These are phyloP conservation scores for Oenanthe melanoleuca DNA, from an alignment of 2,113 vertebrate species.

Conservation along the genomic window DNA sequence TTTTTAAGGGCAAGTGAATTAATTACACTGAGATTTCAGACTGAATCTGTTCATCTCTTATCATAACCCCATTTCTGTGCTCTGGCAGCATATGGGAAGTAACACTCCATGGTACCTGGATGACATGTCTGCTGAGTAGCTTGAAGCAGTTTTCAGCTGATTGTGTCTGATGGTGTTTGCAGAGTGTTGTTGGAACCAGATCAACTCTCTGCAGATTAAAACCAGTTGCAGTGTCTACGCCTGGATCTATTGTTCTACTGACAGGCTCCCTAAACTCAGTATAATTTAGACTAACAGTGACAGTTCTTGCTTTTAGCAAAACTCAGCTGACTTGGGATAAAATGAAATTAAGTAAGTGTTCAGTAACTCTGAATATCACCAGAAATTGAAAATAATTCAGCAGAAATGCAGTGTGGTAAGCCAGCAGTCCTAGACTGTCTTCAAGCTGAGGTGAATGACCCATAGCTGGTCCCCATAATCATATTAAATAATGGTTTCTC, in stretches of 20 bases:
- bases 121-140: slow-evolving; percentile 58
- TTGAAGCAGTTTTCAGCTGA: slow-evolving; percentile 49
- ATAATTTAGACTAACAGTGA: slow-evolving; percentile 44
- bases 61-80: slow-evolving; percentile 46
- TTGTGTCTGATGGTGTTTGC: slow-evolving; percentile 57
- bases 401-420: background rate
- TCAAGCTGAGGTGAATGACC: background rate
- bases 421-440: background rate
- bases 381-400: background rate
- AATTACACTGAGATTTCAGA: slow-evolving; percentile 34
- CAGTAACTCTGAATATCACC: background rate
- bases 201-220: slow-evolving; percentile 61
- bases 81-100: slow-evolving; percentile 60
- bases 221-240: slow-evolving; percentile 6
- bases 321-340: background rate
- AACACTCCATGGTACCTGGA: slow-evolving; percentile 59
- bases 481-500: background rate
- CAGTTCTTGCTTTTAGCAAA: slow-evolving; percentile 55
- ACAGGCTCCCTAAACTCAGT: slow-evolving; percentile 23
- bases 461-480: background rate
- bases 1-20: slow-evolving; percentile 52
- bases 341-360: slow-evolving; percentile 13
- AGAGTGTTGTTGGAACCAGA: slow-evolving; percentile 9
- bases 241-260: slow-evolving; percentile 57
- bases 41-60: slow-evolving; percentile 51